Evolutionary conservation across 1,140 invertebrate species (phyloP).

Genomic region (Drepana arcuata): DNA sequence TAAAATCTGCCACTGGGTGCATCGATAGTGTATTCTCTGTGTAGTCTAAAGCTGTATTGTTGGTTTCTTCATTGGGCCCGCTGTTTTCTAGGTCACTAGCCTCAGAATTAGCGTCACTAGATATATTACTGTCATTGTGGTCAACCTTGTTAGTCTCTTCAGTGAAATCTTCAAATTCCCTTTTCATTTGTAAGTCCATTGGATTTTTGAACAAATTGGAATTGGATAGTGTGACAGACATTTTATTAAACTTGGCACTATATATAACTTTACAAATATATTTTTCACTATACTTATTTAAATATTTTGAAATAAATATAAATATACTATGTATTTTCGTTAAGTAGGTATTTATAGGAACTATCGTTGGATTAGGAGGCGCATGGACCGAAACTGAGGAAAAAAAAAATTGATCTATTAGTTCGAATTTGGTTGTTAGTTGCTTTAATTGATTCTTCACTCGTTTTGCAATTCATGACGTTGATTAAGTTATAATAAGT

Average conservation of each 20-base stretch:
- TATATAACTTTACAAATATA: conserved; percentile 46
- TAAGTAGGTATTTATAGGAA: conserved; percentile 73
- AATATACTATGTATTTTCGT: conserved; percentile 61
- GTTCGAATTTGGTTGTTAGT: too few relatives aligned
- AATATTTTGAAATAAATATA: conserved; percentile 59
- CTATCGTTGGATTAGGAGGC: conserved; percentile 71
- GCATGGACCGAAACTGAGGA: conserved; percentile 50
- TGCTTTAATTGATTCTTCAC: conserved; percentile 35
- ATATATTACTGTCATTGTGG: conserved; percentile 38
- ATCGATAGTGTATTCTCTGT: conserved; percentile 46
- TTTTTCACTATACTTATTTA: conserved; percentile 43
- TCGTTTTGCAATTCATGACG: too few relatives aligned
- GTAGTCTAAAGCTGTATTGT: conserved; percentile 48
- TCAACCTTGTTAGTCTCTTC: conserved; percentile 45
- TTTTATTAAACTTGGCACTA: conserved; percentile 52
- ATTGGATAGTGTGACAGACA: conserved; percentile 60
- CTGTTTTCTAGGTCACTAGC: conserved; percentile 61
- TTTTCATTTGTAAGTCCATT: conserved; percentile 58
- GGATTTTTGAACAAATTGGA: conserved; percentile 52
- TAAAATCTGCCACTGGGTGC: conserved; percentile 64
- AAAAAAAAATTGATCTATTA: neutral
- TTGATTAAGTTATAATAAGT: too few relatives aligned
- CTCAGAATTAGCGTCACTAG: conserved; percentile 52
- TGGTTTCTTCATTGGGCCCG: conserved; percentile 38
- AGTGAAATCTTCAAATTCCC: conserved; percentile 49